phyloP scores from a whole-genome alignment of 2,113 vertebrate species.

The Aspiorhynchus laticeps region DNA sequence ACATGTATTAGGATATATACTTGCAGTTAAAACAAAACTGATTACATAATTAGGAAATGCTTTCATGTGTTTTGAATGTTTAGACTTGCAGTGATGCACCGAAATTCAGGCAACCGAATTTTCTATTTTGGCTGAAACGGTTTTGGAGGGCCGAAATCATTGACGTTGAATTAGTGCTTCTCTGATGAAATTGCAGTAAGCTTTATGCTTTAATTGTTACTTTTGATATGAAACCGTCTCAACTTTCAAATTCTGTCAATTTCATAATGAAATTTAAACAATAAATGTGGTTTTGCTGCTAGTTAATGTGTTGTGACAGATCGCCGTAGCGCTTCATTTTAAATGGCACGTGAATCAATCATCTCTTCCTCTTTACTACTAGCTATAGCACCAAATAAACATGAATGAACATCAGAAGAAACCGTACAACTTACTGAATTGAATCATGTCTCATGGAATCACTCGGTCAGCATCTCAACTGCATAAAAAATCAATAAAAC shows the following conservation, averaged over 20 bases:
- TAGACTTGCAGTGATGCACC: neutral
- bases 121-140: no score
- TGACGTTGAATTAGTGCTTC: no score
- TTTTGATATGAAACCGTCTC: neutral
- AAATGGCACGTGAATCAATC: neutral
- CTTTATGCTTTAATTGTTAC: neutral
- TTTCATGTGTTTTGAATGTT: neutral
- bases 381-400: neutral
- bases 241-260: neutral
- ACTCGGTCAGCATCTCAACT: neutral
- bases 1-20: neutral
- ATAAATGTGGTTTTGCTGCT: no score
- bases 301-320: neutral
- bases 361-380: neutral
- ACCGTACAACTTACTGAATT: neutral
- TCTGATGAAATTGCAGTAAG: neutral
- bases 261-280: no score
- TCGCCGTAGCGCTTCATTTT: neutral
- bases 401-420: neutral
- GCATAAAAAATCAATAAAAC: neutral
- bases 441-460: neutral
- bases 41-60: neutral
- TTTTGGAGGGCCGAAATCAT: neutral
- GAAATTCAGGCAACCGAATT: neutral
- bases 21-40: neutral